These are phyloP conservation scores for Pelvicachromis taeniatus DNA, from an alignment of 2,113 vertebrate genomes.

Conservation along the genomic window DNA sequence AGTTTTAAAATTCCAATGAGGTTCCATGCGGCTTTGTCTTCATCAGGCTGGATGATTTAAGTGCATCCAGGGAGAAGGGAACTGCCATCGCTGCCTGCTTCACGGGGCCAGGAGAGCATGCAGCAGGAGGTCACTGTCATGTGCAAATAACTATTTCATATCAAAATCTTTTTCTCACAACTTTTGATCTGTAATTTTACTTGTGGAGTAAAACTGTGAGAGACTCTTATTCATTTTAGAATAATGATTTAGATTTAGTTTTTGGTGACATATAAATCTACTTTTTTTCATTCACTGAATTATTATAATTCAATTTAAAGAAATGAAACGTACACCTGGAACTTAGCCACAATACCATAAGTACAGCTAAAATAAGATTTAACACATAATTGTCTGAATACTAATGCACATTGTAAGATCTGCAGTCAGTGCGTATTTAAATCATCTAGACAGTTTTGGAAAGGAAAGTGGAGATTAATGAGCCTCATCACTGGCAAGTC, in stretches of 20 bases:
- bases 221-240: not conserved
- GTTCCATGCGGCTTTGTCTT: slow-evolving; percentile 25
- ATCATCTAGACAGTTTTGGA: not conserved
- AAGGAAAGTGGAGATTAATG: slow-evolving; percentile 20
- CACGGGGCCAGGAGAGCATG: not conserved
- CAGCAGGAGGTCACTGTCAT: slow-evolving; percentile 1
- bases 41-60: slow-evolving; percentile 55
- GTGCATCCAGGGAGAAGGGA: slow-evolving; percentile 37
- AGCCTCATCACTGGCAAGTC: not conserved
- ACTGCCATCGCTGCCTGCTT: not conserved
- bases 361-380: not conserved
- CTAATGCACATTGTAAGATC: not conserved
- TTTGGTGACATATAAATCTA: not conserved
- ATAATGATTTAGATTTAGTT: not conserved
- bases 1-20: slow-evolving; percentile 63
- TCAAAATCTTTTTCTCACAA: not conserved
- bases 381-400: slow-evolving; percentile 2
- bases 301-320: not conserved
- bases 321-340: not conserved
- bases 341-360: not conserved
- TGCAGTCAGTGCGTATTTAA: not conserved
- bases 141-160: slow-evolving; percentile 9
- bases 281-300: not conserved
- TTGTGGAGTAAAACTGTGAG: not conserved
- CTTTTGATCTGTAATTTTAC: slow-evolving; percentile 25